Base-by-base conservation (phyloP, 2,113 vertebrate genomes). In the Antennarius striatus region DNA sequence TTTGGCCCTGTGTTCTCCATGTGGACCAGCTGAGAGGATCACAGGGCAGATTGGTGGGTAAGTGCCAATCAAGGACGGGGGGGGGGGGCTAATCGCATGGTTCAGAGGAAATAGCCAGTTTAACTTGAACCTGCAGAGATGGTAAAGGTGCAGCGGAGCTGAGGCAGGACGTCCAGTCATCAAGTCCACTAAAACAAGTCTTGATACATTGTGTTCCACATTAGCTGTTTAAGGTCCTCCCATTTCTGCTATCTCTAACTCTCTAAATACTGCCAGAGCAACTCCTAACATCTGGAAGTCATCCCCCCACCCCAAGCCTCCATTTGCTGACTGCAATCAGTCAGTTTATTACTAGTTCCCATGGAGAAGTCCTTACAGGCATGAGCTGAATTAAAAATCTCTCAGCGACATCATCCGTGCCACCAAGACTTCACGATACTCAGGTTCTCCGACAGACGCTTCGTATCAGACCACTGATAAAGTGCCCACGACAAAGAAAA, bases 241-340 rank as follows among this genome's bases (percentile, higher is more conserved):
- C 11, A 30, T 61, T 80, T 58, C 52, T 79, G 46, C 54, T 56
- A 32, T 54, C 17, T 56, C 43, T 22, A 39, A 22, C 56, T 57
- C 78, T 86, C 77, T 73, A 80, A 80, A 83, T 77, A 52, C 80
- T 70, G 89, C 87, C 86, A 92, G 80, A 88, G 72, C 28, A 42
- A 82, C 55, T 86, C 90, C 77, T 39, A 86, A 89, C 92, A 93
- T 93, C 91, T 93, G 93, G 91, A 90, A 91, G 64, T 88, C 85
- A 89, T 91, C 87, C 68, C 48, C 66, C 45, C 71, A 15, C 28
- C 71, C 67, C 22, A 29, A 73, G 66, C 68, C 75, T 78, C 80
- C 82, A 74, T 87, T 89, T 84, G 82, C 91, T 91, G 85, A 88
- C 85, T 88, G 77, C 70, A 79, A 75, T 89, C 46, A 80, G 85